These are phyloP conservation scores for Neoaliturus tenellus DNA, from an alignment of 2,888 invertebrate genomes.

Conservation along the genomic window DNA sequence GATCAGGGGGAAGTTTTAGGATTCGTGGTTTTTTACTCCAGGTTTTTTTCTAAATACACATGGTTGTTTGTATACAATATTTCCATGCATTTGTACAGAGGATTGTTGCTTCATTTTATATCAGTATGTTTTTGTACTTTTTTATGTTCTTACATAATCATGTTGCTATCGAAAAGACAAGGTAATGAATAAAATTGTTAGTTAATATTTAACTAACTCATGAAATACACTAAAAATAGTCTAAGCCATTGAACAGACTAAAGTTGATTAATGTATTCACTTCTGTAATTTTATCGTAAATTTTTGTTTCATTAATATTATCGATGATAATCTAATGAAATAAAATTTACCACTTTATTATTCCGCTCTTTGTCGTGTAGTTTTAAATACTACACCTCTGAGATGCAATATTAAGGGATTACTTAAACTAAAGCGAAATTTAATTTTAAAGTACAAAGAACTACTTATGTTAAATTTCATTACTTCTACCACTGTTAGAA, in stretches of 20 bases:
- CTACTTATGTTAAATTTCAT: background rate
- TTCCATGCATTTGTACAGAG: constrained; percentile 36
- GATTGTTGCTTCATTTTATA: constrained; percentile 27
- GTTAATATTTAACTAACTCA: background rate
- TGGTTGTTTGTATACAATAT: constrained; percentile 11
- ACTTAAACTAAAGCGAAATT: too few species aligned
- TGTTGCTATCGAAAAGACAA: background rate
- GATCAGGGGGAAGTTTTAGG: background rate
- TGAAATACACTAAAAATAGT: background rate
- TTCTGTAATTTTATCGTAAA: background rate
- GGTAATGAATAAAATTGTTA: background rate
- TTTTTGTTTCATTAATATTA: constrained; percentile 37
- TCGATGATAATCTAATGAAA: constrained; percentile 36
- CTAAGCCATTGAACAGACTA: background rate
- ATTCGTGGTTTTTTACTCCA: constrained; percentile 22
- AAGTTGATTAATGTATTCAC: background rate
- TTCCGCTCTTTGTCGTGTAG: constrained; percentile 23
- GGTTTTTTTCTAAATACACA: background rate
- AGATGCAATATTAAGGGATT: too few species aligned
- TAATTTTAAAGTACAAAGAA: background rate
- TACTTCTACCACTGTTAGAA: background rate
- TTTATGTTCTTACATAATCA: constrained; percentile 15
- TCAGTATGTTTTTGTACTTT: constrained; percentile 22
- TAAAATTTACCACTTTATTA: background rate
- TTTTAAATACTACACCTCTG: constrained; percentile 5